Base-by-base conservation (phyloP, 2,113 vertebrate genomes). In the Henicopernis longicauda region DNA sequence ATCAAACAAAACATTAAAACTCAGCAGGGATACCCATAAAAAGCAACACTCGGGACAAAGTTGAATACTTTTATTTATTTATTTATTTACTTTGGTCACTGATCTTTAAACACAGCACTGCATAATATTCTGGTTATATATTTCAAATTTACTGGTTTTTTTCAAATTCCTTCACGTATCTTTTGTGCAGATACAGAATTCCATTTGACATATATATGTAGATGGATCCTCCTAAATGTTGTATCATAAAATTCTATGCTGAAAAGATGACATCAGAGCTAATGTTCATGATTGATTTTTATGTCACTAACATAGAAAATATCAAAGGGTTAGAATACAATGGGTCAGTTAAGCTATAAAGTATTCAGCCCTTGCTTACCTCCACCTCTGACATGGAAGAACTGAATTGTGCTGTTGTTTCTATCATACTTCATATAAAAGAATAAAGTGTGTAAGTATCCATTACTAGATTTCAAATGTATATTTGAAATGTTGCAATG, bases 391-490 rank as follows among this genome's bases (percentile, higher is more conserved):
- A 74, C 12, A 67, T 27, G 9, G 17, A 91, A 91, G 20, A 54
- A 71, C 25, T 57, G 22, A 87, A 32, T 50, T 61, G 6, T 87
- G 47, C 19, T 71, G 21, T 66, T 77, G 71, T 96, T 97, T 58
- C 25, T 87, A 79, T 70, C 63, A 76, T 93, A 89, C 14, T 92
- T 96, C 67, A 58, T 73, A 67, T 6, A 73, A 59, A 59, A 86
- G 5, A 80, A 77, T 77, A 73, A 97, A 95, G 63, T 62, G 62
- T 59, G n/a, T 45, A 94, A 42, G 47, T 29, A 95, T 89, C 88
- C 50, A 95, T 95, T 97, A 94, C 77, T 89, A 91, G 52, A 86
- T 89, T 93, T 87, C 18, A 85, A 26, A 17, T 84, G 77, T 76
- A 91, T 89, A 91, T 89, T 90, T 82, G 83, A 95, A 88, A 58